Evolutionary conservation across 2,797 vertebrate genomes (phyloP).

Genomic region (Enteromius afrohamiltoni): DNA sequence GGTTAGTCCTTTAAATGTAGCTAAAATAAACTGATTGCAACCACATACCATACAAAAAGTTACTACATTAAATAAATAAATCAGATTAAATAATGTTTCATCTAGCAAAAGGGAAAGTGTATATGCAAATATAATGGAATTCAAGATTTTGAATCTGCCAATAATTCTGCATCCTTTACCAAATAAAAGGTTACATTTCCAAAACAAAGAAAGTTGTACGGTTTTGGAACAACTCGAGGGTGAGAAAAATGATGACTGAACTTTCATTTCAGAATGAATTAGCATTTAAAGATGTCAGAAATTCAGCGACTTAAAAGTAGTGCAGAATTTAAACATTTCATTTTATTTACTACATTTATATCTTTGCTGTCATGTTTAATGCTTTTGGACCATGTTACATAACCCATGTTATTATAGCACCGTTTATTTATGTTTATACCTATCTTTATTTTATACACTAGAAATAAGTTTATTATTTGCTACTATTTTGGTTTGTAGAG

Average conservation of each 20-base stretch:
- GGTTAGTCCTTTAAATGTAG: too few relatives aligned
- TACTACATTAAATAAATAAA: not conserved
- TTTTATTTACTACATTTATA: not conserved
- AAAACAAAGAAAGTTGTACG: not conserved
- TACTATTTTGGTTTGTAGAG: not conserved
- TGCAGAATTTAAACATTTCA: not conserved
- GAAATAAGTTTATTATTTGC: not conserved
- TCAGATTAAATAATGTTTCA: not conserved
- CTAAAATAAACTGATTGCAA: too few relatives aligned
- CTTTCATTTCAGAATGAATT: not conserved
- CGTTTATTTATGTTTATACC: not conserved
- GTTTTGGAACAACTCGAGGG: not conserved
- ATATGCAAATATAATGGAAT: not conserved
- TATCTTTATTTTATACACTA: not conserved
- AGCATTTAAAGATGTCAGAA: not conserved
- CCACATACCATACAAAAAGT: too few relatives aligned
- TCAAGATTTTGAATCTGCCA: not conserved
- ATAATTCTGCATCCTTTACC: too few relatives aligned
- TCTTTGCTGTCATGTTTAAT: too few relatives aligned
- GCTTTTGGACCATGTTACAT: not conserved
- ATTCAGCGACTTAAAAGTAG: not conserved
- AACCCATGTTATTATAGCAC: not conserved
- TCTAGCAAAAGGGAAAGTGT: not conserved
- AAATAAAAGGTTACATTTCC: not conserved
- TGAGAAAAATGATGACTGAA: not conserved